Evolutionary conservation across 2,797 vertebrate species (phyloP).

Genomic region (Taenioides sp.): DNA sequence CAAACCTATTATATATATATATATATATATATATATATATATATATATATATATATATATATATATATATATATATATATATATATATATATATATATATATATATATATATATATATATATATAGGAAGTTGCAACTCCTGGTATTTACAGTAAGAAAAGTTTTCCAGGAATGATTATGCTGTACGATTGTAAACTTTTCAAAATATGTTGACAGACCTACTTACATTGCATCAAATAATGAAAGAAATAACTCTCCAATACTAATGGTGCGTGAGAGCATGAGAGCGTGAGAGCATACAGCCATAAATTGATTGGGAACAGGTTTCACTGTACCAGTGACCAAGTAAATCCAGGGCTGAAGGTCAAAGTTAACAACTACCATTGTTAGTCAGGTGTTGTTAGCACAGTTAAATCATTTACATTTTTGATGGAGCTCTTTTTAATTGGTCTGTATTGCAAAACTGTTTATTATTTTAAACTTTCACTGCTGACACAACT

Average conservation of each 20-base stretch:
- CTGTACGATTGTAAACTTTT: neutral
- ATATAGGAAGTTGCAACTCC: no score
- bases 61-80: no score
- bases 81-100: no score
- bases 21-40: no score
- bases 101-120: no score
- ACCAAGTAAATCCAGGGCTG: slow-evolving; percentile 18
- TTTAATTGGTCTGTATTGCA: neutral
- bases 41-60: no score
- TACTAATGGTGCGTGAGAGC: neutral
- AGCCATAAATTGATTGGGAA: neutral
- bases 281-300: neutral
- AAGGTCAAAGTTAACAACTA: slow-evolving; percentile 25
- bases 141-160: no score
- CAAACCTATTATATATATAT: no score
- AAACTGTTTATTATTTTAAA: neutral
- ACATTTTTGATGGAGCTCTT: neutral
- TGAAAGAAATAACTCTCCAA: neutral
- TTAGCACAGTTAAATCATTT: slow-evolving; percentile 14
- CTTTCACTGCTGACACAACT: slow-evolving; percentile 1
- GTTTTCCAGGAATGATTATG: no score
- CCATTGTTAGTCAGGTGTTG: no score
- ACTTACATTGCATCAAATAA: no score
- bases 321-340: slow-evolving; percentile 14
- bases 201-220: neutral